Conservation (phyloP, 2,888 invertebrate genomes). For the Heliothis peltigera region DNA sequence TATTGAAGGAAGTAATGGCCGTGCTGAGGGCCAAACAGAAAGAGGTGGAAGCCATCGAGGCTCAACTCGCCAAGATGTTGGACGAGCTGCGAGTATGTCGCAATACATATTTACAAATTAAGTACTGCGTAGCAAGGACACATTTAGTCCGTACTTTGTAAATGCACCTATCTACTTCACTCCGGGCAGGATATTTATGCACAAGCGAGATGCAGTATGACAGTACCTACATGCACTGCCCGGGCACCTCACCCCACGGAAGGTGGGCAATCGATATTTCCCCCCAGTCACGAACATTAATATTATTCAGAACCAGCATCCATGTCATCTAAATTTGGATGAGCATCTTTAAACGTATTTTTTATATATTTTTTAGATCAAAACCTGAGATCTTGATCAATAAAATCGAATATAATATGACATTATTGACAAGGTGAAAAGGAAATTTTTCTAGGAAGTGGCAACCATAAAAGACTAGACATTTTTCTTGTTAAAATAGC, state of each 20-base stretch:
- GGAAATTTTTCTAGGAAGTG: too few species aligned
- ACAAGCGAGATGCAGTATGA: slow-evolving; percentile 34
- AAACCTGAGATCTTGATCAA: background rate
- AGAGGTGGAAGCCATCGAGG: slow-evolving; percentile 95
- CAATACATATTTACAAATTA: background rate
- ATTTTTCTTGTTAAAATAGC: too few species aligned
- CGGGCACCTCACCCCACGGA: background rate
- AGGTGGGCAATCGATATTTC: background rate
- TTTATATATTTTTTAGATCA: background rate
- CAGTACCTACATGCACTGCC: background rate
- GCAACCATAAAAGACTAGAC: too few species aligned
- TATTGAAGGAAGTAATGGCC: slow-evolving; percentile 93
- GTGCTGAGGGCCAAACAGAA: slow-evolving; percentile 94
- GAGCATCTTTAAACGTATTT: background rate
- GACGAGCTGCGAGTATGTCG: slow-evolving; percentile 92
- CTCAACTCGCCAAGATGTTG: slow-evolving; percentile 92
- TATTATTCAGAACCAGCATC: background rate
- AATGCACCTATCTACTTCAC: slow-evolving; percentile 12
- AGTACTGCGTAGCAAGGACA: background rate
- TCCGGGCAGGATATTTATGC: slow-evolving; percentile 7
- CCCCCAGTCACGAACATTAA: background rate
- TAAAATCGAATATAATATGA: background rate
- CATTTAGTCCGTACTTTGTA: background rate
- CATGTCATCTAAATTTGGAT: background rate
- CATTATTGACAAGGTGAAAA: too few species aligned